These are phyloP conservation scores for Myrmecophaga tridactyla DNA, from an alignment of 2,113 vertebrate genomes.

Conservation along the genomic window DNA sequence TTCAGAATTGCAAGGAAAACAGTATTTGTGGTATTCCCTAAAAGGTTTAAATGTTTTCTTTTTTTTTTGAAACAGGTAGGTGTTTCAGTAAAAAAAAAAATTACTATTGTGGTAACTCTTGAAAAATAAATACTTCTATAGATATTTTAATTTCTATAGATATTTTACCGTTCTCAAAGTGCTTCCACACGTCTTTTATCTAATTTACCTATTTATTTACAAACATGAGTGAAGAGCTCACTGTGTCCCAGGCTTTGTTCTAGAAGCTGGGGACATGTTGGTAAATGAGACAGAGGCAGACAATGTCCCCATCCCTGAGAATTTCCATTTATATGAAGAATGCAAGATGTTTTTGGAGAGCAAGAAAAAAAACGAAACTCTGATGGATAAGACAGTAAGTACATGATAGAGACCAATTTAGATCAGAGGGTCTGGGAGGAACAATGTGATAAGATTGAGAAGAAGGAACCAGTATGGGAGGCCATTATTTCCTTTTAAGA, in stretches of 20 bases:
- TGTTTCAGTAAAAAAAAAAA: neutral
- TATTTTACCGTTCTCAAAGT: neutral
- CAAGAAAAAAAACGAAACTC: neutral
- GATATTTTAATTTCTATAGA: neutral
- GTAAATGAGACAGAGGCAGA: neutral
- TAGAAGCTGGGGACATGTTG: neutral
- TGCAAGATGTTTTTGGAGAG: neutral
- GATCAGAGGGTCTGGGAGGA: neutral
- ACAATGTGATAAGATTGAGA: neutral
- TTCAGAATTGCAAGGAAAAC: neutral
- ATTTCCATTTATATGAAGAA: neutral
- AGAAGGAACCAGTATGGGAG: neutral
- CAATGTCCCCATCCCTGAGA: neutral
- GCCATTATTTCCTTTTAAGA: neutral
- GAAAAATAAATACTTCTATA: neutral
- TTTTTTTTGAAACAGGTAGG: neutral
- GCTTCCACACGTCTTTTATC: neutral
- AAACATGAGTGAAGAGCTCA: neutral
- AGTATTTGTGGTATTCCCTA: neutral
- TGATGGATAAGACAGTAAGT: neutral
- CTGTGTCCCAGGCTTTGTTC: neutral
- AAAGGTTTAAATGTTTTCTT: neutral
- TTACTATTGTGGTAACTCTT: neutral
- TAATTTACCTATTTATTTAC: neutral
- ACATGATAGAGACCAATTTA: neutral